Evolutionary conservation across 2,888 invertebrate species (phyloP).

Genomic region (Aspidiotus rigidus): DNA sequence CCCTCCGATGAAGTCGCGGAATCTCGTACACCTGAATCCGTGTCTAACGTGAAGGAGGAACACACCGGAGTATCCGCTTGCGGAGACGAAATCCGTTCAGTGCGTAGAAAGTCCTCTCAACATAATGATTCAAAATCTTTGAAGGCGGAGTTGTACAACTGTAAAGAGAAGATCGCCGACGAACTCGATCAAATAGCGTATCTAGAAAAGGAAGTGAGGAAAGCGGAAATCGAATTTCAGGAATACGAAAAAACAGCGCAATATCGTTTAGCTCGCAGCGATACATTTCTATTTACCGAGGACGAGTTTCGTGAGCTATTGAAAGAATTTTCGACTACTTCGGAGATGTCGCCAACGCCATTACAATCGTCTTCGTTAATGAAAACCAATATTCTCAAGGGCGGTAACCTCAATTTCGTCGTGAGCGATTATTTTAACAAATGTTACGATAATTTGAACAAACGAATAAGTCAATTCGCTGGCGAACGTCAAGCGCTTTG

Average conservation of each 20-base stretch:
- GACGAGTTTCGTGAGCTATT: conserved; percentile 14
- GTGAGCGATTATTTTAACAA: conserved; percentile 24
- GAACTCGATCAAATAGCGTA: conserved; percentile 7
- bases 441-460: conserved; percentile 22
- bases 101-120: too few species aligned
- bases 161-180: conserved; percentile 9
- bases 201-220: conserved; percentile 12
- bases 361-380: neutral
- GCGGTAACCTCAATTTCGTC: conserved; percentile 3
- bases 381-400: neutral
- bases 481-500: neutral
- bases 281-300: neutral
- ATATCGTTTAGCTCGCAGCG: neutral
- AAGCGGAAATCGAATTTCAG: neutral
- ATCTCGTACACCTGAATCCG: neutral
- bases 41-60: neutral
- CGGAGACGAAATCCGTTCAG: neutral
- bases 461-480: conserved; percentile 12
- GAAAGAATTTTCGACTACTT: conserved; percentile 10
- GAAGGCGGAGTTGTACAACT: conserved; percentile 11
- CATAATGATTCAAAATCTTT: neutral
- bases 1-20: neutral
- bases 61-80: neutral
- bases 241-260: conserved; percentile 9
- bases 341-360: neutral